Evolutionary conservation across 1,140 invertebrate species (phyloP), one percentile per base, ranked within the genome.

Genomic region (Pseudomyrmex dendroicus): DNA sequence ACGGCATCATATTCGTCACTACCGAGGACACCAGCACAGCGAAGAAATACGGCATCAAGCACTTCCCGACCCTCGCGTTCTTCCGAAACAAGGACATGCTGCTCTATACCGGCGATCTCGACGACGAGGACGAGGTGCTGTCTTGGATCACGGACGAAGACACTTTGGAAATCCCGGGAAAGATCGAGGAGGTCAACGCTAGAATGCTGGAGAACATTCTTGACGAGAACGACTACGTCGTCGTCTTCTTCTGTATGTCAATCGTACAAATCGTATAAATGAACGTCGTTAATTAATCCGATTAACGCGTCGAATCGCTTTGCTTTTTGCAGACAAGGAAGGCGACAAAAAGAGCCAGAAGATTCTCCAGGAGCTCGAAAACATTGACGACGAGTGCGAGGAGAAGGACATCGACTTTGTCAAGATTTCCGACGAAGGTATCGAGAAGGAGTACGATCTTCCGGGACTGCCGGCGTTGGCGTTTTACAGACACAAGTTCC

Each of bases 301-400:
- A 20, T 17, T 62, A 2, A 35, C 5, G 4, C 5, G 13, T 44
- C 20, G 35, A 9, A 66, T 50, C 56, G 66, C 4, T 77, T 4
- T 62, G 57, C 12, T 78, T 13, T 48, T 93, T 93, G 12, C 90
- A 98, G 97, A 98, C 92, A 97, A 97, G 91, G 98, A 98, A 94
- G 97, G 97, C 8, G 98, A 98, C 90, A 98, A 98, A 89, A 98
- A 98, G 91, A 97, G 97, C 59, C 97, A 97, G 86, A 98, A 98
- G 90, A 98, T 99, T 76, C 95, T 99, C 0, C 96, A 96, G 89
- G 98, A 99, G 93, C 92, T 99, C 57, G 98, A 99, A 93, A 98
- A 98, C 87, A 99, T 99, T 90, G 98, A 99, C 90, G 98, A 99
- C 90, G 98, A 98, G 90, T 98, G 98, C 91, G 98, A 98, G 94